A percentile compares a stretch with the other conserved stretches of the same genome.
These are phyloP conservation scores for Drosophila demipolita DNA, from an alignment of 2,888 invertebrate species.

Conservation along the genomic window DNA sequence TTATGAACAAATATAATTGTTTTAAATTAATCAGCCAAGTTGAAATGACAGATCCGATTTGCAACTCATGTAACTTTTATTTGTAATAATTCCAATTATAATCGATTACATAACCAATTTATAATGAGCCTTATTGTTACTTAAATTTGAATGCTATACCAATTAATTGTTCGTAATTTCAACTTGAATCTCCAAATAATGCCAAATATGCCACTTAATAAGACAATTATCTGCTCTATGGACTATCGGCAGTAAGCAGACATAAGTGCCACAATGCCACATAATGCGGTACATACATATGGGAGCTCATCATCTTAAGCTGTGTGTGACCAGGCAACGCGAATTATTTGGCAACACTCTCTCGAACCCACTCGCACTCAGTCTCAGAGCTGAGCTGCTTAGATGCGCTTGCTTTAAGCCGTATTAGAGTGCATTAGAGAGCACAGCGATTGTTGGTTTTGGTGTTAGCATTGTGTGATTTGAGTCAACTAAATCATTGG, in stretches of 20 bases:
- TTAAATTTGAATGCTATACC: too few species aligned
- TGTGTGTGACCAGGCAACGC: background rate
- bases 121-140: background rate
- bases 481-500: background rate
- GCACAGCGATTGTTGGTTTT: constrained; percentile 1
- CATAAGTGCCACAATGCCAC: background rate
- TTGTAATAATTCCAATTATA: background rate
- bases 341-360: constrained; percentile 2
- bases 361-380: background rate
- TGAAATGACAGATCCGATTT: background rate
- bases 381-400: background rate
- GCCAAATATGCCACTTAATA: background rate
- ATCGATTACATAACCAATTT: background rate
- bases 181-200: background rate
- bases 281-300: background rate
- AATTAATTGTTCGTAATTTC: background rate
- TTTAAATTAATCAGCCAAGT: background rate
- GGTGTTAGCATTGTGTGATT: constrained; percentile 2
- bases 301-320: background rate
- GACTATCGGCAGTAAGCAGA: background rate
- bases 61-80: background rate
- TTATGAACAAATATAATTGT: too few species aligned
- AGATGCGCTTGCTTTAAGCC: constrained; percentile 8
- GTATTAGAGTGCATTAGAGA: constrained; percentile 27
- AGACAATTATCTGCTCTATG: background rate